Evolutionary conservation across 2,797 vertebrate species (phyloP), one percentile per base, ranked within the genome.

Genomic region (Centroberyx gerrardi): DNA sequence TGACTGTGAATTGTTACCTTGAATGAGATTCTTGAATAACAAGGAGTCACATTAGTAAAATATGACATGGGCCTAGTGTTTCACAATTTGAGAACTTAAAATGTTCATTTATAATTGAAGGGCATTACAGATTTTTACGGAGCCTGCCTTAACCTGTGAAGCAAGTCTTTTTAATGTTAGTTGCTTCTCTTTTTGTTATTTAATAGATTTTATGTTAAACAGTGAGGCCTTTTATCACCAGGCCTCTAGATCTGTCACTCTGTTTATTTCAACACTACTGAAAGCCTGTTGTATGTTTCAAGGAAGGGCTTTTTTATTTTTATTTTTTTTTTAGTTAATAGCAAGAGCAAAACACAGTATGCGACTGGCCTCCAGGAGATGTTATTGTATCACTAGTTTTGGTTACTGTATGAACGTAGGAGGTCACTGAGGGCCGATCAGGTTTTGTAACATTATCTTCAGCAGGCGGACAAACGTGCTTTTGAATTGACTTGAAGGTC

Each of bases 401-500:
- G 22, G 22, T 59, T 17, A 2, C 27, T 51, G 4, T 33, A 44
- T 22, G 3, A 22, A 22, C 22, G 22, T 22, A 22, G 22, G 22
- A 22, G 22, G 22, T 22, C 22, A 22, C 22, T 22, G 22, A 22
- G 22, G 22, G 1, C 22, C 22, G 22, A 22, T 22, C 22, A 22
- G 22, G 22, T 22, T 22, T 22, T 22, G 33, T 7, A 8, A 36
- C 18, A 62, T 49, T 22, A 13, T 3, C 27, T 51, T 81, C 33
- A 46, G 27, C 18, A 14, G 33, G 7, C 1, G 18, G 69, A 60
- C 22, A 68, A 56, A 74, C 33, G 29, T 49, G 62, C 18, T 66
- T 72, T 56, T 83, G 49, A 68, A 9, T 44, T 18, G 13, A 54
- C 33, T 2, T 60, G 27, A 78, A 77, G 27, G 5, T 59, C 7